Conservation (phyloP, 2,888 invertebrate species). For the Malthinus seriepunctatus region DNA sequence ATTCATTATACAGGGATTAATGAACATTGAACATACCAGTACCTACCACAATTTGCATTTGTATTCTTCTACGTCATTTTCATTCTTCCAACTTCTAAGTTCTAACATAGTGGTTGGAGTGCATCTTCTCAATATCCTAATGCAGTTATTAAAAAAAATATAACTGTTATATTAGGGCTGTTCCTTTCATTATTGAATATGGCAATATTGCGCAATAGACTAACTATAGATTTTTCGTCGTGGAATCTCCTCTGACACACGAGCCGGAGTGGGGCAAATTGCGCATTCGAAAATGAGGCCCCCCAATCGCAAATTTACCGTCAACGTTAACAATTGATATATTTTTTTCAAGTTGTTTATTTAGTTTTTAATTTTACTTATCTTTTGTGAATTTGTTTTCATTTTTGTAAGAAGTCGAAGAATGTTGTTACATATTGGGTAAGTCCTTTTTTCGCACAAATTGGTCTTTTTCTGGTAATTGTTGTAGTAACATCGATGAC, state of each 20-base stretch:
- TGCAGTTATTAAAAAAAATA: conserved; percentile 1
- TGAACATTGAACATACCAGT: too few relatives aligned
- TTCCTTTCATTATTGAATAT: conserved; percentile 18
- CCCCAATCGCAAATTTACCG: conserved; percentile 34
- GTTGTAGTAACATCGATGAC: background rate
- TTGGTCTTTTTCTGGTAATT: background rate
- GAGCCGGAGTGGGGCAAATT: conserved; percentile 48
- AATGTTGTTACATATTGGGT: too few relatives aligned
- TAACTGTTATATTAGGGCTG: conserved; percentile 4
- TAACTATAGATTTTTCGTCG: conserved; percentile 36
- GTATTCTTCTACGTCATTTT: too few relatives aligned
- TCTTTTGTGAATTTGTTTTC: background rate
- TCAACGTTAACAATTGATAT: conserved; percentile 18
- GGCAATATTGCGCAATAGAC: conserved; percentile 34
- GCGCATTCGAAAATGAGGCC: conserved; percentile 49
- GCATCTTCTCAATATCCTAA: background rate
- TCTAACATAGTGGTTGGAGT: too few relatives aligned
- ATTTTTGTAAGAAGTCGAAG: too few relatives aligned
- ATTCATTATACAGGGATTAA: too few relatives aligned
- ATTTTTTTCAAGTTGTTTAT: background rate
- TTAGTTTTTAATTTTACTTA: background rate
- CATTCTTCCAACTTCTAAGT: too few relatives aligned
- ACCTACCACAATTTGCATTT: too few relatives aligned
- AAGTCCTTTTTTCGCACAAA: too few relatives aligned
- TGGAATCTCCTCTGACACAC: conserved; percentile 33